phyloP scores from a whole-genome alignment of 2,113 vertebrate species.

The Mastomys natalensis region DNA sequence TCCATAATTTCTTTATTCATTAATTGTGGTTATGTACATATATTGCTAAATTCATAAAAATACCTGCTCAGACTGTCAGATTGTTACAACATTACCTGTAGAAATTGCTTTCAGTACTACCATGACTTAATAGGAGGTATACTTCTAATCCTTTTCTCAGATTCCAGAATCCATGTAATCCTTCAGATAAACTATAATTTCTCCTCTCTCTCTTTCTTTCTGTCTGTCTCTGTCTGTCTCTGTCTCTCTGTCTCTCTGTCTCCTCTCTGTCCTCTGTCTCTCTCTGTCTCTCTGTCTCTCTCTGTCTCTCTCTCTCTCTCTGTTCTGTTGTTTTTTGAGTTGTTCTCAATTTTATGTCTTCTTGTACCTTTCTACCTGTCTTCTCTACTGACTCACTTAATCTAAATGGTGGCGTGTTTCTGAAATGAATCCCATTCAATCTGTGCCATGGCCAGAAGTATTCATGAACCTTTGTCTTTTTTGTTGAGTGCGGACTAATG shows the following conservation, averaged over 20 bases:
- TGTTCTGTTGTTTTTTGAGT: no score
- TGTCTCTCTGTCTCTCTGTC: no score
- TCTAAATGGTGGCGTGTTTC: no score
- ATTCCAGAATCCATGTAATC: not conserved
- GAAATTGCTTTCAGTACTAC: not conserved
- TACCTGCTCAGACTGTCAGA: not conserved
- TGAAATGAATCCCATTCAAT: no score
- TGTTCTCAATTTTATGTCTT: no score
- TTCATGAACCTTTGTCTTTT: no score
- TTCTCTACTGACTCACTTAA: no score
- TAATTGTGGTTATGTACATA: not conserved
- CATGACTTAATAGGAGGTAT: not conserved
- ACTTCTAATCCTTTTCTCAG: slow-evolving; percentile 49
- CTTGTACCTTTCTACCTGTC: no score
- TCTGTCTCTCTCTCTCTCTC: not conserved
- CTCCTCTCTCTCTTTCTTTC: not conserved
- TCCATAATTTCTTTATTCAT: not conserved
- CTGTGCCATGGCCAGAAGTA: no score
- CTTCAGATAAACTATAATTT: slow-evolving; percentile 70
- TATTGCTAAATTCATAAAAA: not conserved
- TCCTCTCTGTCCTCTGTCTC: not conserved
- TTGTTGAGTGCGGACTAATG: no score
- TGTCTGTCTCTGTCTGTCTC: not conserved
- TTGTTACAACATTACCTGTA: not conserved
- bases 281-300: not conserved